A percentile compares a stretch with the other conserved stretches of the same genome.
Evolutionary conservation across 1,140 invertebrate genomes (phyloP).

Genomic region (Papilio polyxenes): DNA sequence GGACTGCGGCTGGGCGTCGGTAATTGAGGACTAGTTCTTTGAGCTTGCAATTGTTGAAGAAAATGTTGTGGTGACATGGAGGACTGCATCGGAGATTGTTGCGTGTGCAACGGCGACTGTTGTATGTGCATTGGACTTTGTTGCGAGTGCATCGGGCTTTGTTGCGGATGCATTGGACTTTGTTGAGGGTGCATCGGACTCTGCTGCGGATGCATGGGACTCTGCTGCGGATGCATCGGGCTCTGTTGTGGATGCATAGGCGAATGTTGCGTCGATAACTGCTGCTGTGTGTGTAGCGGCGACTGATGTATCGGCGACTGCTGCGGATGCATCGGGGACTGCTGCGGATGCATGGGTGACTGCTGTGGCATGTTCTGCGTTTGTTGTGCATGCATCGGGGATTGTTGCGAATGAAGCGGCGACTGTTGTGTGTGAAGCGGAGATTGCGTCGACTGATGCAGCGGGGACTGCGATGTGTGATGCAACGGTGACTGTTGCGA

Average conservation of each 20-base stretch:
- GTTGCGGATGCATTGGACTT: slow-evolving; percentile 68
- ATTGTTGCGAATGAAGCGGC: slow-evolving; percentile 73
- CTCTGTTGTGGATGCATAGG: slow-evolving; percentile 72
- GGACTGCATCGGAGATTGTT: slow-evolving; percentile 80
- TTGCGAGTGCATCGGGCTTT: slow-evolving; percentile 69
- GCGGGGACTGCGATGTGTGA: slow-evolving; percentile 81
- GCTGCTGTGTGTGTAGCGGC: slow-evolving; percentile 73
- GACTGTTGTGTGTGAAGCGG: slow-evolving; percentile 76
- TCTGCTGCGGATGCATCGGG: slow-evolving; percentile 71
- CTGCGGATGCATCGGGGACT: slow-evolving; percentile 66
- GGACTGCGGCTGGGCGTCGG: slow-evolving; percentile 78
- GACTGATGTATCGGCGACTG: slow-evolving; percentile 64
- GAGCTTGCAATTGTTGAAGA: slow-evolving; percentile 72
- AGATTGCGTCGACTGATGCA: slow-evolving; percentile 79
- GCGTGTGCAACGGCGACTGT: slow-evolving; percentile 80
- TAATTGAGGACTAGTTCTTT: slow-evolving; percentile 75
- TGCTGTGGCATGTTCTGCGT: slow-evolving; percentile 78
- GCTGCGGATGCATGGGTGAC: slow-evolving; percentile 73
- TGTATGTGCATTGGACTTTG: slow-evolving; percentile 75
- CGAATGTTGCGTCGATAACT: slow-evolving; percentile 56
- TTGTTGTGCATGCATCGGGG: slow-evolving; percentile 77
- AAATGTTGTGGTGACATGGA: slow-evolving; percentile 76
- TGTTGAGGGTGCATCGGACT: slow-evolving; percentile 76
- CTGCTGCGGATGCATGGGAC: slow-evolving; percentile 76
- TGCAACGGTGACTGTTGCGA: slow-evolving; percentile 79